Conservation (phyloP, 2,888 invertebrate genomes). For the Rhagonycha fulva region DNA sequence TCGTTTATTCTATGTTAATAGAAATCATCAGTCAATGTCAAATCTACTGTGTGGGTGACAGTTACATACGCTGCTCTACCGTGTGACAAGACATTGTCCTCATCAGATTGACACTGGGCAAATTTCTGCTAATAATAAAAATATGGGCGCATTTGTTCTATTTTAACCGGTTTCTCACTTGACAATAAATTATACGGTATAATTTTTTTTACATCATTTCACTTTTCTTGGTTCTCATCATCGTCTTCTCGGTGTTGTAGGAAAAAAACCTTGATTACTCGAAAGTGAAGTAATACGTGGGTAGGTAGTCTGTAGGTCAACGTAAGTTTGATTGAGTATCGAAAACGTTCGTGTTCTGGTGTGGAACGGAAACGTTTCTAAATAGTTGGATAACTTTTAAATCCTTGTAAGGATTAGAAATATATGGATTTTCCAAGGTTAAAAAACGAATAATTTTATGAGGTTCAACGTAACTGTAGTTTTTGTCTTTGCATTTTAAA, state of each 20-base stretch:
- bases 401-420: background rate
- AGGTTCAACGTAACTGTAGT: background rate
- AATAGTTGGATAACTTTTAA: background rate
- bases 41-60: slow-evolving; percentile 8
- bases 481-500: background rate
- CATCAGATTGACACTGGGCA: slow-evolving; percentile 3
- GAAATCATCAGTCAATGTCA: slow-evolving; percentile 11
- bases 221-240: background rate
- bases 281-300: background rate
- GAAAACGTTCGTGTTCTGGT: background rate
- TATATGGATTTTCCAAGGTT: background rate
- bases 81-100: slow-evolving; percentile 21
- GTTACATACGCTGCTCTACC: slow-evolving; percentile 5
- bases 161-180: slow-evolving; percentile 10
- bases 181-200: background rate
- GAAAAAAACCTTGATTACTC: background rate
- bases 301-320: background rate
- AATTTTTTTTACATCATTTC: slow-evolving; percentile 14
- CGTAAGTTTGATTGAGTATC: background rate
- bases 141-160: slow-evolving; percentile 12
- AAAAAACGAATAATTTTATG: background rate
- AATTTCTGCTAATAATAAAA: slow-evolving; percentile 15
- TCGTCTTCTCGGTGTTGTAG: background rate
- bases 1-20: background rate
- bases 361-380: background rate